Conservation (phyloP, 2,797 vertebrate species). For the Tarsius wallacei region DNA sequence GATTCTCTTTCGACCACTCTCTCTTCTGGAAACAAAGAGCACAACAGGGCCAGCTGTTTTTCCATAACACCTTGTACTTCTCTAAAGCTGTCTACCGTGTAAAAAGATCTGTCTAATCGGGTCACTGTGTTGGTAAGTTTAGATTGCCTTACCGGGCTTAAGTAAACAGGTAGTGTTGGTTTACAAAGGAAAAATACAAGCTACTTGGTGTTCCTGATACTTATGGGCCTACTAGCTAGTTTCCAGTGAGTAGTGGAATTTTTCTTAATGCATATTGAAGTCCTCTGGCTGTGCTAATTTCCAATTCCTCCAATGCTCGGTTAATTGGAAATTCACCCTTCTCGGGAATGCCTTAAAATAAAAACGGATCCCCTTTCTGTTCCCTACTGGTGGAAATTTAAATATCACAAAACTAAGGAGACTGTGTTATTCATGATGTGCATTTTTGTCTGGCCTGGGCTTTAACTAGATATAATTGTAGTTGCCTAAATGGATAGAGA, state of each 20-base stretch:
- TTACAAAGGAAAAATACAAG: slow-evolving; percentile 84
- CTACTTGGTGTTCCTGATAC: not conserved
- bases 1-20: slow-evolving; percentile 40
- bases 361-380: not conserved
- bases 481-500: slow-evolving; percentile 84
- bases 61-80: not conserved
- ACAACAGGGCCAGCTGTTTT: not conserved
- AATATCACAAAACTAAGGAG: slow-evolving; percentile 57
- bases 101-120: slow-evolving; percentile 61
- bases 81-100: not conserved
- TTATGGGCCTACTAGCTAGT: not conserved
- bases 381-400: slow-evolving; percentile 29
- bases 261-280: slow-evolving; percentile 80
- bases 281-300: slow-evolving; percentile 50
- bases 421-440: slow-evolving; percentile 41
- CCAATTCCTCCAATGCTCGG: slow-evolving; percentile 58
- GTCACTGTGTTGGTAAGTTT: slow-evolving; percentile 52
- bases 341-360: slow-evolving; percentile 65
- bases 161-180: slow-evolving; percentile 64
- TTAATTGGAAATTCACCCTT: slow-evolving; percentile 51
- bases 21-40: slow-evolving; percentile 18
- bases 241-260: slow-evolving; percentile 66
- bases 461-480: slow-evolving; percentile 81
- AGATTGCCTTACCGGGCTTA: slow-evolving; percentile 58
- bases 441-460: slow-evolving; percentile 81